Percentiles rank a stretch among this genome's conserved stretches.
These are phyloP conservation scores for Hymenopus coronatus DNA, from an alignment of 2,888 invertebrate genomes.

Conservation along the genomic window DNA sequence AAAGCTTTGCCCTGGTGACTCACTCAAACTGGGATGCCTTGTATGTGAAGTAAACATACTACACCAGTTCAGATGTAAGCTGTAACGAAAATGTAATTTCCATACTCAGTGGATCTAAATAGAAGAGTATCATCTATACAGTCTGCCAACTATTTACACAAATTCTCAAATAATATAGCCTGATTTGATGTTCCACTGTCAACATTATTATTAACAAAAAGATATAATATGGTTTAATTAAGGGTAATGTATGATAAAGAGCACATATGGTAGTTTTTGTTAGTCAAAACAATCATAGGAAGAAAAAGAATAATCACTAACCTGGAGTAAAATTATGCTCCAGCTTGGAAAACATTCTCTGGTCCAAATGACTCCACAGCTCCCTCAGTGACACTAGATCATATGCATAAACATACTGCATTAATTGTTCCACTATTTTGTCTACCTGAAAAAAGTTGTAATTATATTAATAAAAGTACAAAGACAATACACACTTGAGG, in stretches of 20 bases:
- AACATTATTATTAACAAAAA: not conserved
- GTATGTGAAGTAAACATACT: too few species aligned
- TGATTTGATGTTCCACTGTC: not conserved
- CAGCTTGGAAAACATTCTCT: conserved; percentile 80
- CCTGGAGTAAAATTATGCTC: conserved; percentile 80
- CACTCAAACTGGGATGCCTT: too few species aligned
- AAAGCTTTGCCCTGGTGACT: too few species aligned
- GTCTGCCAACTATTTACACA: not conserved
- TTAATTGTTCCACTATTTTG: conserved; percentile 82
- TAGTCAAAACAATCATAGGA: conserved; percentile 13
- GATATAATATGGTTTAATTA: too few species aligned
- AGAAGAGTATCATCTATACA: not conserved
- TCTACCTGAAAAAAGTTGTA: conserved; percentile 54
- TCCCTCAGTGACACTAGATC: conserved; percentile 80
- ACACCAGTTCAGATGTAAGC: too few species aligned
- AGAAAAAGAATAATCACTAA: conserved; percentile 41
- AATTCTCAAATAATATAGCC: not conserved
- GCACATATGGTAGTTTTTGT: not conserved
- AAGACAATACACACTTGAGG: too few species aligned
- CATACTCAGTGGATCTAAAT: too few species aligned
- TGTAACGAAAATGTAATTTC: too few species aligned
- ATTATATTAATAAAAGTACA: not conserved
- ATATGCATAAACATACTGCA: conserved; percentile 68
- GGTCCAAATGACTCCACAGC: conserved; percentile 87
- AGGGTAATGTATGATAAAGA: too few species aligned